Base-by-base conservation (phyloP, 2,888 invertebrate genomes). In the Drymonia ruficornis region DNA sequence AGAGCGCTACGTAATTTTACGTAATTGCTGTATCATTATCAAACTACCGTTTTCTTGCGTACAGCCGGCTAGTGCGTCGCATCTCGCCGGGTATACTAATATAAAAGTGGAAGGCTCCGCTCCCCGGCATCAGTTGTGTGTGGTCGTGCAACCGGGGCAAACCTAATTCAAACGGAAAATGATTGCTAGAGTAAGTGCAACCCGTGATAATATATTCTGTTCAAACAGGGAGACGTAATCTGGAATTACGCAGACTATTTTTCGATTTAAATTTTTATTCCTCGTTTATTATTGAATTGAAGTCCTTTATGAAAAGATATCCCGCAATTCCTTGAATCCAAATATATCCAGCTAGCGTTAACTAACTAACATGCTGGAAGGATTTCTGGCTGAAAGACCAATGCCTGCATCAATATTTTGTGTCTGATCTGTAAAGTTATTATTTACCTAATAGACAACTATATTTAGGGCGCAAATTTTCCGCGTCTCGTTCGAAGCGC, bases 21-120 rank as follows among this genome's bases (percentile, higher is more conserved):
- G 87, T 91, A 91, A 92, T 90, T 87, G 78, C 83, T 76, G 72
- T 86, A 86, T 85, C 85, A 89, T 91, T 90, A 91, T 91, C 83
- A 89, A 89, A 89, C 90, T 89, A 83, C 89, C 83, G 87, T 90
- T 79, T 86, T 89, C 87, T 92, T 89, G 90, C 90, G 85, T 86
- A 83, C 80, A 82, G 76, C 63, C 77, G 71, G 80, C 76, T 80
- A 78, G 80, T 78, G 77, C 84, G 76, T 80, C 81, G 84, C 88
- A 88, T 91, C 91, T 90, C 83, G 76, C 76, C 73, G 76, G 43
- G 81, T 82, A 78, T 82, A 81, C 84, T 82, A 84, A 91, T 92
- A 92, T 92, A 92, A 87, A 92, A 91, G 91, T 84, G 80, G 76
- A 64, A 75, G 80, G 72, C 70, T 76, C 67, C 77, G 70, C 72